Percentiles rank a stretch among this genome's conserved stretches.
Evolutionary conservation across 2,888 invertebrate species (phyloP).

Genomic region (Shargacucullia verbasci): DNA sequence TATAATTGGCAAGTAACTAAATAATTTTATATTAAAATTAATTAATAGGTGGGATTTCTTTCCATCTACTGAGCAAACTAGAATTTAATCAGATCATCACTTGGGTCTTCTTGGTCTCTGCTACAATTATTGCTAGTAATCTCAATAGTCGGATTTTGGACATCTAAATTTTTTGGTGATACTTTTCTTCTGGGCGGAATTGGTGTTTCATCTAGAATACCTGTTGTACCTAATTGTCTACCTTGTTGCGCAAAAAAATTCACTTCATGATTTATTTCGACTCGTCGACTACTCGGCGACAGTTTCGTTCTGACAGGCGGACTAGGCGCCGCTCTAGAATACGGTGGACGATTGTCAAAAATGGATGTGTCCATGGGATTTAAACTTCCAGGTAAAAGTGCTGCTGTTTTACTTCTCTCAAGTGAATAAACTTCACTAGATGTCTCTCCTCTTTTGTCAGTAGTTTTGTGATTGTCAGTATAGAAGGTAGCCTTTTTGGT

Average conservation of each 20-base stretch:
- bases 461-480: conserved; percentile 65
- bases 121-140: conserved; percentile 46
- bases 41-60: conserved; percentile 62
- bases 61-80: conserved; percentile 54
- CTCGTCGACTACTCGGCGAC: conserved; percentile 70
- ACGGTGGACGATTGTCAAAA: conserved; percentile 80
- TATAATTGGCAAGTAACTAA: conserved; percentile 52
- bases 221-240: conserved; percentile 69
- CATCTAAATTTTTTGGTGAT: conserved; percentile 72
- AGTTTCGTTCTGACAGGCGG: conserved; percentile 82
- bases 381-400: conserved; percentile 67
- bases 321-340: conserved; percentile 82
- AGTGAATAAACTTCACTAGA: conserved; percentile 68
- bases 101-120: conserved; percentile 56
- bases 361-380: conserved; percentile 75
- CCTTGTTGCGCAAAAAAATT: conserved; percentile 72
- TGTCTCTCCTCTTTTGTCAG: conserved; percentile 56
- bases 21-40: conserved; percentile 32
- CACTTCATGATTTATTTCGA: conserved; percentile 66
- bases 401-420: conserved; percentile 83
- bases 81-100: conserved; percentile 84
- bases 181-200: conserved; percentile 80
- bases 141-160: conserved; percentile 56
- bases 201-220: conserved; percentile 78
- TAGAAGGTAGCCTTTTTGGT: conserved; percentile 79